Percentiles rank a stretch among this genome's conserved stretches.
phyloP scores from a whole-genome alignment of 2,888 invertebrate species.

The Lapara coniferarum region DNA sequence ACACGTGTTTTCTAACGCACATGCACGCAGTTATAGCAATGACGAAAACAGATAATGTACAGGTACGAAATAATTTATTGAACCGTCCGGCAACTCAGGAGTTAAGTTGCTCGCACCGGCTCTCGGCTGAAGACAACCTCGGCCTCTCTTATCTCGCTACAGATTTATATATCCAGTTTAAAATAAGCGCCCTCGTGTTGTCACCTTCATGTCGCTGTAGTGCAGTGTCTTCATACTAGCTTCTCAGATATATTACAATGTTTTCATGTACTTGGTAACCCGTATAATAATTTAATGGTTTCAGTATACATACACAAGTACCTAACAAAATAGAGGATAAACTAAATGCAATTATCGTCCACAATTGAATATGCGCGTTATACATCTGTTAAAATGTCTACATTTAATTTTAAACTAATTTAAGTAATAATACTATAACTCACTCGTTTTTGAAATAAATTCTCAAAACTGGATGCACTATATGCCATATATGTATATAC shows the following conservation, averaged over 20 bases:
- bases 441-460: neutral
- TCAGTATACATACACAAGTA: neutral
- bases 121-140: constrained; percentile 49
- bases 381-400: neutral
- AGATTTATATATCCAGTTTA: constrained; percentile 59
- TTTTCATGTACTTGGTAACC: neutral
- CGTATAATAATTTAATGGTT: neutral
- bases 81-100: constrained; percentile 1
- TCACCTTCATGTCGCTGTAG: constrained; percentile 33
- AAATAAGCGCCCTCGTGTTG: constrained; percentile 42
- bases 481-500: neutral
- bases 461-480: neutral
- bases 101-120: constrained; percentile 24
- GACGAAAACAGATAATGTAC: neutral
- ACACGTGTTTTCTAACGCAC: constrained; percentile 15
- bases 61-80: constrained; percentile 2
- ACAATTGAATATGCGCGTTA: neutral
- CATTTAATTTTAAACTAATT: neutral
- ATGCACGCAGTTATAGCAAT: constrained; percentile 3
- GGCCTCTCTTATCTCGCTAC: constrained; percentile 62
- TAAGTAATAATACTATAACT: neutral
- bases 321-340: neutral
- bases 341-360: neutral
- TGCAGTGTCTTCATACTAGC: neutral
- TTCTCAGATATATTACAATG: neutral